Evolutionary conservation across 2,888 invertebrate species (phyloP).

Genomic region (Incurvaria masculella): DNA sequence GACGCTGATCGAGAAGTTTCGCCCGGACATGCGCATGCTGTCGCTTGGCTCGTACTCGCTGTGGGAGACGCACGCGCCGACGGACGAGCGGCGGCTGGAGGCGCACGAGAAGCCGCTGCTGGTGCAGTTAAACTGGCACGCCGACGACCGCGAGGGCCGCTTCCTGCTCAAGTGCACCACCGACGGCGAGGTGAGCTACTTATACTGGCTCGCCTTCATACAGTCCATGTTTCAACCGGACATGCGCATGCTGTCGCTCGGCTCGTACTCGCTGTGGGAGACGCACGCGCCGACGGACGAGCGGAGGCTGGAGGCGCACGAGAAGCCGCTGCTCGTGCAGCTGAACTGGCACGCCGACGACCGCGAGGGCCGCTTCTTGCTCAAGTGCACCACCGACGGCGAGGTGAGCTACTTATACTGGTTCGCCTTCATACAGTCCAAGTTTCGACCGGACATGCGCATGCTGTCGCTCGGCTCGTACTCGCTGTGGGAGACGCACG

Average conservation of each 20-base stretch:
- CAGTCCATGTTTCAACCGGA: constrained; percentile 99
- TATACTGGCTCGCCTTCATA: too few relatives aligned
- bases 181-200: constrained; percentile 71
- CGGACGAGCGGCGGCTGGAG: constrained; percentile 86
- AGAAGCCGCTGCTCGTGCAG: constrained; percentile 95
- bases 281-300: constrained; percentile 81
- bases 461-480: constrained; percentile 81
- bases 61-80: constrained; percentile 71
- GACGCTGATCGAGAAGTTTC: constrained; percentile 97
- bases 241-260: constrained; percentile 89
- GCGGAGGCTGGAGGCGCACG: constrained; percentile 83
- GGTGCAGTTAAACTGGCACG: constrained; percentile 99
- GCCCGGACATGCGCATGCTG: constrained; percentile 98
- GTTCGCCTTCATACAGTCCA: too few relatives aligned
- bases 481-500: constrained; percentile 72
- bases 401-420: too few relatives aligned
- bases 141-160: constrained; percentile 96
- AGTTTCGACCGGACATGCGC: constrained; percentile 99
- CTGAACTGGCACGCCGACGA: constrained; percentile 99
- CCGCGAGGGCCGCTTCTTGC: constrained; percentile 93
- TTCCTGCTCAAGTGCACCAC: constrained; percentile 90
- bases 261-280: constrained; percentile 72
- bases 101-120: constrained; percentile 93
- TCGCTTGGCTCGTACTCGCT: constrained; percentile 72
- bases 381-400: constrained; percentile 85